Evolutionary conservation across 1,140 invertebrate genomes (phyloP), one percentile per base, ranked within the genome.

Genomic region (Diorhabda sublineata): DNA sequence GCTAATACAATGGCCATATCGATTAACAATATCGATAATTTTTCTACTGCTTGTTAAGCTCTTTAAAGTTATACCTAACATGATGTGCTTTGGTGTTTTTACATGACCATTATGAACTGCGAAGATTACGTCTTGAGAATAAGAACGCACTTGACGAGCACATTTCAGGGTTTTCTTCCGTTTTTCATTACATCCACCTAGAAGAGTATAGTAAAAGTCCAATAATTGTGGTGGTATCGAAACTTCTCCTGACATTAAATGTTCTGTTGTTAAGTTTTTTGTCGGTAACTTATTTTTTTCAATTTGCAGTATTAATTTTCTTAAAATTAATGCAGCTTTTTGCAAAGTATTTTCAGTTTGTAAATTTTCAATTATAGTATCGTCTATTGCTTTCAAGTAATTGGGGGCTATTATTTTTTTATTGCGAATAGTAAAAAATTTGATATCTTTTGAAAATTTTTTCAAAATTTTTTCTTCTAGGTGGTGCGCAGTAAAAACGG

Each of bases 171-270:
- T 42, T 26, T 59, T 59, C 42, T 59, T 59, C 5, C 58, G 2
- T 60, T 60, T 60, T 60, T 42, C 26, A 60, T 60, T 11, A 60
- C 58, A 60, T 11, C 26, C n/a, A 60, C 58, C 58, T 60, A 60
- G 58, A 5, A 42, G 26, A 42, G 9, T 60, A 2, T 41, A 60
- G 11, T 60, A 41, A 60, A 60, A 60, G 58, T 60, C 58, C 6
- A 5, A 42, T 60, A 60, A 60, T 60, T 60, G 58, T 60, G 58
- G 9, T 60, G 58, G 9, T 60, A 60, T 60, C 26, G 2, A 5
- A 60, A 42, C 58, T 60, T 60, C n/a, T 60, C 26, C 26, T 42
- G 58, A 60, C 58, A 60, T 42, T 59, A 0, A 59, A 60, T 60
- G 58, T 2, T 60, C 26, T 60, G 58, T 60, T 60, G 9, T 42